These are phyloP conservation scores for Dipus sagitta DNA, from an alignment of 2,797 vertebrate genomes.

Conservation along the genomic window DNA sequence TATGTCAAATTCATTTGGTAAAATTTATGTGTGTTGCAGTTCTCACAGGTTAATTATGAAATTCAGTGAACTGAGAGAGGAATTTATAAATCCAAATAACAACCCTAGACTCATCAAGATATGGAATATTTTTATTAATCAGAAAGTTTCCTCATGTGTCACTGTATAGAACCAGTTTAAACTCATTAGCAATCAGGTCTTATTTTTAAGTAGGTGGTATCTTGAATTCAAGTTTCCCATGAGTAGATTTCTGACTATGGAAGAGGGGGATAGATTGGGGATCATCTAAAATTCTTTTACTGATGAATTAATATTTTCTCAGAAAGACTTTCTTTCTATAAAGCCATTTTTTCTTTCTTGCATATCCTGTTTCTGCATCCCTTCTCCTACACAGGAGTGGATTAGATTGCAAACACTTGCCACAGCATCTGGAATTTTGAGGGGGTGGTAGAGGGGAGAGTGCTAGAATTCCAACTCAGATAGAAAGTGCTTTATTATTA, in stretches of 20 bases:
- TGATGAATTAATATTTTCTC: conserved; percentile 7
- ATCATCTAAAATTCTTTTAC: neutral
- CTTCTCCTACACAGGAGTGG: too few relatives aligned
- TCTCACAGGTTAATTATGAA: conserved; percentile 44
- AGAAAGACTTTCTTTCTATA: neutral
- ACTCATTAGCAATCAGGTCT: conserved; percentile 43
- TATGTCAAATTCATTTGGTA: conserved; percentile 41
- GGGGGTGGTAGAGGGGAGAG: too few relatives aligned
- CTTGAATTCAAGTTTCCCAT: neutral
- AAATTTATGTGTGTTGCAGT: conserved; percentile 46
- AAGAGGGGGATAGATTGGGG: neutral
- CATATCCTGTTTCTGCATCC: too few relatives aligned
- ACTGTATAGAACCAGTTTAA: neutral
- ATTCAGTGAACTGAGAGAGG: conserved; percentile 59
- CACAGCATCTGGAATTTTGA: too few relatives aligned
- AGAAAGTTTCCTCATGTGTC: neutral
- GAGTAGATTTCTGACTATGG: neutral
- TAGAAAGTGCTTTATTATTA: too few relatives aligned
- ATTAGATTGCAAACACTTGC: too few relatives aligned
- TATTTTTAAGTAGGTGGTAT: neutral
- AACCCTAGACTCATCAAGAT: conserved; percentile 34
- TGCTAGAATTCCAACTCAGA: too few relatives aligned
- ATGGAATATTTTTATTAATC: conserved; percentile 1
- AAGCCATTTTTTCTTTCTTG: neutral
- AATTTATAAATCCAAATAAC: conserved; percentile 66